Conservation (phyloP, 2,888 invertebrate species). For the Hirtodrosophila cameraria region DNA sequence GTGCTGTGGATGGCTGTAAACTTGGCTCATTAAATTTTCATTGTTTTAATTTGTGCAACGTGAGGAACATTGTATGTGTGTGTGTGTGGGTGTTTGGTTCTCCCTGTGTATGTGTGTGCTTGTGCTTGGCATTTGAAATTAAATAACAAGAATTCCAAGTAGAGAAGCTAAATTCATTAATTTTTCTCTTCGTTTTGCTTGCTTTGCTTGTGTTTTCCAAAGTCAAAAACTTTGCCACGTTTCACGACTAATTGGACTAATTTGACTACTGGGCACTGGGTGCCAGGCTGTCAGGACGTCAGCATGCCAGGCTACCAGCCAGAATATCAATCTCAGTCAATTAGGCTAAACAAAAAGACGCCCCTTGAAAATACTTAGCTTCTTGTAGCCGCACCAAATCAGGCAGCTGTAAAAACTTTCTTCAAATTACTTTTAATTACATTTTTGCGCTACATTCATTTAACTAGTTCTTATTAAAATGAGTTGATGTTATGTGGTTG, state of each 20-base stretch:
- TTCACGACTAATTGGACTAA: conserved; percentile 69
- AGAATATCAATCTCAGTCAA: conserved; percentile 67
- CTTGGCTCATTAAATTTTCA: conserved; percentile 71
- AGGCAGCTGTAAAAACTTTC: conserved; percentile 9
- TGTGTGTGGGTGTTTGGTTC: not conserved
- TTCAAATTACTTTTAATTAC: conserved; percentile 49
- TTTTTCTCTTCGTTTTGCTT: conserved; percentile 13
- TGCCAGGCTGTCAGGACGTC: not conserved
- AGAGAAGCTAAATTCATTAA: conserved; percentile 6
- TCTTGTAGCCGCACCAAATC: not conserved
- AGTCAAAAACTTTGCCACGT: conserved; percentile 43
- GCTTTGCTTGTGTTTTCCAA: conserved; percentile 8
- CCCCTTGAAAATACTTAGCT: not conserved
- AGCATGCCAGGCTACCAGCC: conserved; percentile 11
- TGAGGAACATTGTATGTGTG: conserved; percentile 2
- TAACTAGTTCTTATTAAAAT: not conserved
- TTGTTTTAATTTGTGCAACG: conserved; percentile 68
- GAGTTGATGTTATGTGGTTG: not conserved
- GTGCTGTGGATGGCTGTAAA: conserved; percentile 26
- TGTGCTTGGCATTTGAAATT: conserved; percentile 23
- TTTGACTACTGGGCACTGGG: conserved; percentile 45
- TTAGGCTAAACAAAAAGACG: conserved; percentile 47
- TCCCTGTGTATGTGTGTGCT: conserved; percentile 1
- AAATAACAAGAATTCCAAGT: conserved; percentile 22
- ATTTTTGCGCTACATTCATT: conserved; percentile 12